These are phyloP conservation scores for Petaurus breviceps DNA, from an alignment of 2,113 vertebrate species.

Conservation along the genomic window DNA sequence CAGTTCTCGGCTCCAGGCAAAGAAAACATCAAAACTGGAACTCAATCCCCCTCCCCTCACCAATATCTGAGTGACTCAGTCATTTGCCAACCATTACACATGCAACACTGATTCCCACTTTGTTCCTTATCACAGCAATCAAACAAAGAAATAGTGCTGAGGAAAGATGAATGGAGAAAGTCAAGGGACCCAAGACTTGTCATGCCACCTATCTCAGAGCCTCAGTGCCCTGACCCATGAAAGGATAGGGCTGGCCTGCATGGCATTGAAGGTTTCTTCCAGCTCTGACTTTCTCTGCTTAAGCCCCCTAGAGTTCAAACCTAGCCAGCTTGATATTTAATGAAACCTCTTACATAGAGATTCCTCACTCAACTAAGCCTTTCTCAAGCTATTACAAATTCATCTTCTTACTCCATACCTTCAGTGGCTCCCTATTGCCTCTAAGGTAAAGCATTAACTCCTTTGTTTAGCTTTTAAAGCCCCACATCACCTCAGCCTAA, in stretches of 20 bases:
- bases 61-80: not conserved
- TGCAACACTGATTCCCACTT: not conserved
- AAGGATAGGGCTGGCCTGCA: not conserved
- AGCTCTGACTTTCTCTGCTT: not conserved
- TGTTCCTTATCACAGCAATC: not conserved
- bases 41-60: not conserved
- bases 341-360: not conserved
- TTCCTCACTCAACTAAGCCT: not conserved
- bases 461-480: not conserved
- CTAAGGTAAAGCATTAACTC: not conserved
- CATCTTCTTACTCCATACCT: not conserved
- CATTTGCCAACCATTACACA: not conserved
- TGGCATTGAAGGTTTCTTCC: not conserved
- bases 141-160: not conserved
- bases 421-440: not conserved
- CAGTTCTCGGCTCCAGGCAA: constrained; percentile 54
- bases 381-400: not conserved
- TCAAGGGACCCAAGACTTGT: not conserved
- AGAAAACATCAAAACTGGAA: constrained; percentile 14
- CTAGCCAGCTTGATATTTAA: not conserved
- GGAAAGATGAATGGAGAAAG: not conserved
- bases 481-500: not conserved
- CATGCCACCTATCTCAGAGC: not conserved
- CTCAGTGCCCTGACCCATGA: not conserved
- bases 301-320: not conserved